Evolutionary conservation across 2,888 invertebrate genomes (phyloP).

Genomic region (Mamestra brassicae): DNA sequence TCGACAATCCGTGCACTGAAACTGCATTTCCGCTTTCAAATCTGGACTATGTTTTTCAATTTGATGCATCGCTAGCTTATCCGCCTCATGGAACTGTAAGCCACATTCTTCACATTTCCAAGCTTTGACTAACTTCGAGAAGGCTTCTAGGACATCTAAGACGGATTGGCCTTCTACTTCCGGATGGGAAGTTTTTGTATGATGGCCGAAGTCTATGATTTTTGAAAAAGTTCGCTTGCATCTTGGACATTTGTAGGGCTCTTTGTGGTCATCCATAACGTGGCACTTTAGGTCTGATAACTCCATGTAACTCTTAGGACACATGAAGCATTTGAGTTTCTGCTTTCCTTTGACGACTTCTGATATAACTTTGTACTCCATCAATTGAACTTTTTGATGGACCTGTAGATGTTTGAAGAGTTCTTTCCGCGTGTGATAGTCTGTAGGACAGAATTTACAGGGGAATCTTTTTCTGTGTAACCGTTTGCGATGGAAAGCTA

Average conservation of each 20-base stretch:
- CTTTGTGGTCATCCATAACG: slow-evolving; percentile 85
- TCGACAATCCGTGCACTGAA: slow-evolving; percentile 85
- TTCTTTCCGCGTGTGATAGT: slow-evolving; percentile 84
- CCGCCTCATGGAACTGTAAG: slow-evolving; percentile 85
- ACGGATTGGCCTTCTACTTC: slow-evolving; percentile 84
- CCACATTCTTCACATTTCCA: slow-evolving; percentile 89
- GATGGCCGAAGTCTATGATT: slow-evolving; percentile 84
- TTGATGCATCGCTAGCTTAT: slow-evolving; percentile 85
- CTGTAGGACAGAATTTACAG: slow-evolving; percentile 88
- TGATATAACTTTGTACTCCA: slow-evolving; percentile 87
- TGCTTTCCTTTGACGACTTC: slow-evolving; percentile 85
- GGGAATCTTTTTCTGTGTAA: slow-evolving; percentile 84
- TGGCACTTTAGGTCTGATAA: slow-evolving; percentile 84
- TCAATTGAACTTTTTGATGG: slow-evolving; percentile 87
- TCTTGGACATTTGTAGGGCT: slow-evolving; percentile 82
- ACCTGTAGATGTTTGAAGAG: slow-evolving; percentile 85
- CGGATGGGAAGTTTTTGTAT: slow-evolving; percentile 83
- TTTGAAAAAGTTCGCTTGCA: slow-evolving; percentile 82
- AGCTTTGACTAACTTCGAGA: slow-evolving; percentile 84
- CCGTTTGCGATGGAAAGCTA: slow-evolving; percentile 80
- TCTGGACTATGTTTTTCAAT: slow-evolving; percentile 84
- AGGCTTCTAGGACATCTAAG: slow-evolving; percentile 84
- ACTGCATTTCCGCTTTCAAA: slow-evolving; percentile 79
- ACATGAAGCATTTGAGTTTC: slow-evolving; percentile 85
- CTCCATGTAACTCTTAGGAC: slow-evolving; percentile 79